A percentile compares a stretch with the other conserved stretches of the same genome.
Conservation (phyloP, 2,888 invertebrate species). For the Melangyna quadrimaculata region DNA sequence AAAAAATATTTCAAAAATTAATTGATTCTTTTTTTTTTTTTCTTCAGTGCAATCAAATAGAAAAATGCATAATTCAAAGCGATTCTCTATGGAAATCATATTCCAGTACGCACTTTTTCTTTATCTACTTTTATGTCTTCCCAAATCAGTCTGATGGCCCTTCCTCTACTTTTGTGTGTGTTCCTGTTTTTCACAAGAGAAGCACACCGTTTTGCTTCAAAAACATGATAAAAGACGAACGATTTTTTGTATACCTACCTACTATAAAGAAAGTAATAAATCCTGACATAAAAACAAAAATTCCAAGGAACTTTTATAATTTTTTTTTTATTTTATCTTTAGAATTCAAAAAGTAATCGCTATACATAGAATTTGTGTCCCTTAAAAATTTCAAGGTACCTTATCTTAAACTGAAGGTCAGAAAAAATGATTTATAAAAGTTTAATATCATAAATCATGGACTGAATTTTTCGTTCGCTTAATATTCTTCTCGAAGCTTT, state of each 20-base stretch:
- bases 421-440: not conserved
- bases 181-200: not conserved
- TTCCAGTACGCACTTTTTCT: too few species aligned
- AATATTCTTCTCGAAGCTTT: not conserved
- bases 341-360: not conserved
- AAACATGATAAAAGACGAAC: not conserved
- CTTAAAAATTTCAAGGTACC: not conserved
- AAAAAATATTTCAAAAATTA: too few species aligned
- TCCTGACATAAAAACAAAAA: not conserved
- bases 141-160: not conserved
- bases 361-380: not conserved
- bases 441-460: conserved; percentile 3
- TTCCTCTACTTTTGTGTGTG: not conserved
- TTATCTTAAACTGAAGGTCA: not conserved
- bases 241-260: not conserved
- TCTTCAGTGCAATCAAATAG: too few species aligned
- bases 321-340: not conserved
- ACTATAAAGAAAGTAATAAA: not conserved
- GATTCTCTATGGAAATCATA: too few species aligned
- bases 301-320: not conserved
- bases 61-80: too few species aligned
- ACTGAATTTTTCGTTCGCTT: not conserved
- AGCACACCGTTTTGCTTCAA: not conserved
- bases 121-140: not conserved
- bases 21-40: too few species aligned